Conservation (phyloP, 1,140 invertebrate species). For the Nilaparvata lugens region DNA sequence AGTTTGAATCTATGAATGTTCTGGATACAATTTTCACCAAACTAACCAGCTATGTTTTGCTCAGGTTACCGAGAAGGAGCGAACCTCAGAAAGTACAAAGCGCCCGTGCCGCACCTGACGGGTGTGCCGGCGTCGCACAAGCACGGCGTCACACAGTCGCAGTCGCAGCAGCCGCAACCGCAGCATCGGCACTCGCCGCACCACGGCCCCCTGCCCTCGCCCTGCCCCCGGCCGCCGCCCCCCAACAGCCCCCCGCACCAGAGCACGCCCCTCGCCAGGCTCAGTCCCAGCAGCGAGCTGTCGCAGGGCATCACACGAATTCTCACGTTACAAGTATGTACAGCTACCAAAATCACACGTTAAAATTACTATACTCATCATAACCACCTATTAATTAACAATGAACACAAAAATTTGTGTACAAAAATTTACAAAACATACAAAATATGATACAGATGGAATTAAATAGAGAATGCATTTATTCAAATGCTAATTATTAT, state of each 20-base stretch:
- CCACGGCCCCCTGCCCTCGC: conserved; percentile 53
- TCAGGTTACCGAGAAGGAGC: conserved; percentile 59
- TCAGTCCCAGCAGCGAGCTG: conserved; percentile 85
- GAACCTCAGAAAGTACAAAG: conserved; percentile 77
- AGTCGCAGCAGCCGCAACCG: conserved; percentile 32
- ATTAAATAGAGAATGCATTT: too few relatives aligned
- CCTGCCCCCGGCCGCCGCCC: conserved; percentile 49
- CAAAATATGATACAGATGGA: too few relatives aligned
- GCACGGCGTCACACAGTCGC: conserved; percentile 42
- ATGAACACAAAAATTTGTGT: not conserved
- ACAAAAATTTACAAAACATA: not conserved
- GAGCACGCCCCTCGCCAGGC: conserved; percentile 76
- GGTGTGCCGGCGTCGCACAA: conserved; percentile 61
- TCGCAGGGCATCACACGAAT: conserved; percentile 85
- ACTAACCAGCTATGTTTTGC: too few relatives aligned
- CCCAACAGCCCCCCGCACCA: conserved; percentile 56
- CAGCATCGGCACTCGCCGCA: conserved; percentile 59
- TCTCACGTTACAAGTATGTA: conserved; percentile 52
- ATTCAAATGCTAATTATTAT: too few relatives aligned
- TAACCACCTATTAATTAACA: too few relatives aligned
- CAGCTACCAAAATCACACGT: too few relatives aligned
- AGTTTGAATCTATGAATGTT: too few relatives aligned
- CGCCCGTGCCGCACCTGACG: conserved; percentile 58
- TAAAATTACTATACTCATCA: too few relatives aligned
- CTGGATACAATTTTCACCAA: too few relatives aligned